Evolutionary conservation across 2,113 vertebrate species (phyloP), one percentile per base, ranked within the genome.

Genomic region (Vimba vimba): DNA sequence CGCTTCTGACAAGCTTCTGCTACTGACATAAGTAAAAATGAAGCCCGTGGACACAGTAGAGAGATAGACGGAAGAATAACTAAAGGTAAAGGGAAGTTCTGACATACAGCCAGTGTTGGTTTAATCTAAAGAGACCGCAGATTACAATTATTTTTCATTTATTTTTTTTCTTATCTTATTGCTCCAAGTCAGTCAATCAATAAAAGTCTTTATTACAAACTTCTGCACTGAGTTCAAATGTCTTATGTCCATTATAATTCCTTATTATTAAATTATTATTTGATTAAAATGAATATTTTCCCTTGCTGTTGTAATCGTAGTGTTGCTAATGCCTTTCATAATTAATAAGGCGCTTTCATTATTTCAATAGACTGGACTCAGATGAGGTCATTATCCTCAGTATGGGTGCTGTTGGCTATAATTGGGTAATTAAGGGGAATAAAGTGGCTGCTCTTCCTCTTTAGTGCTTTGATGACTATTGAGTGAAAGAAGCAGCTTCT

Each of bases 1-100:
- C 92, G 94, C 95, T 96, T 96, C 94, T 97, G 97, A 97, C 97
- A 97, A 96, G 96, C 96, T 96, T 95, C 95, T 93, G 94, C 17
- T 66, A 36, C 68, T 50, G 64, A 82, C 33, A 55, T 60, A 10
- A 74, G 47, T 64, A 80, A 77, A 82, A 85, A 78, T 55, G 60
- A 88, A 82, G 79, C 30, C 64, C 30, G 4, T 62, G 50, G 77
- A 36, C 12, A 50, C 36, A 47, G 36, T 36, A 23, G 8, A 33
- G 9, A 68, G 79, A 82, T 39, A 59, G 36, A 47, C 4, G 4
- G 68, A 36, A 27, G 6, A 82, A 62, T 45, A 60, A 30, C 62
- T 45, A 57, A 76, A 74, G 25, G 60, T 84, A n/a, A 71, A 77
- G 30, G n/a, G 27, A 75, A 33, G 45, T 33, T 21, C 8, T 10